Base-by-base conservation (phyloP, 2,113 vertebrate genomes). In the Pseudorhombus dupliciocellatus region DNA sequence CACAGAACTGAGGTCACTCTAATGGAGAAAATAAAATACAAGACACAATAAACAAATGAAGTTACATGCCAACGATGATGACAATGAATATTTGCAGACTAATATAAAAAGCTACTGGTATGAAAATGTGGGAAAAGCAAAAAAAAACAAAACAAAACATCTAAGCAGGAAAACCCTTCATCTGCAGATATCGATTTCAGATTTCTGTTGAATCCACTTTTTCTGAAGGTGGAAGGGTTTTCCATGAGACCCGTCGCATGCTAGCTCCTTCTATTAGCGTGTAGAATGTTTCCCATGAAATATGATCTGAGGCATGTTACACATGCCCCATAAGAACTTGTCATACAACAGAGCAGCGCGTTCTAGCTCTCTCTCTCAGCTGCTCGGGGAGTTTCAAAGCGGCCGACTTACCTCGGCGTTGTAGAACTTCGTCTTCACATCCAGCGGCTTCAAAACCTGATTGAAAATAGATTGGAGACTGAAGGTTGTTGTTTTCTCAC, bases 1-100 rank as follows among this genome's bases (percentile, higher is more conserved):
- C 97, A 99, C 97, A 94, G 97, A 98, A 98, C 96, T 99, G 96
- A 99, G 97, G 96, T 99, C 98, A 95, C 97, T 98, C 98, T 99
- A 98, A 98, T 98, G 96, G 93, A 96, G 95, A 95, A 96, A 98
- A 97, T 95, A 95, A 96, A 97, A 91, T 83, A 93, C 82, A 96
- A 94, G 94, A 96, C 94, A 95, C 84, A 95, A 97, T 92, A 96
- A 96, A 96, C 93, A 96, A 96, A 96, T 96, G 91, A 93, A 91
- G 95, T 96, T 96, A 96, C 95, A 95, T 95, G 95, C 95, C 94
- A 96, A 94, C 90, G 64, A 93, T 93, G 95, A 95, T 93, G 94
- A 89, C 73, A 90, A 85, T 86, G 84, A 85, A 87, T 83, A 81
- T 81, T 63, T 87, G 65, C 83, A 79, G 30, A 64, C 51, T 71